These are phyloP conservation scores for Ciconia boyciana DNA, from an alignment of 2,113 vertebrate genomes.

Conservation along the genomic window DNA sequence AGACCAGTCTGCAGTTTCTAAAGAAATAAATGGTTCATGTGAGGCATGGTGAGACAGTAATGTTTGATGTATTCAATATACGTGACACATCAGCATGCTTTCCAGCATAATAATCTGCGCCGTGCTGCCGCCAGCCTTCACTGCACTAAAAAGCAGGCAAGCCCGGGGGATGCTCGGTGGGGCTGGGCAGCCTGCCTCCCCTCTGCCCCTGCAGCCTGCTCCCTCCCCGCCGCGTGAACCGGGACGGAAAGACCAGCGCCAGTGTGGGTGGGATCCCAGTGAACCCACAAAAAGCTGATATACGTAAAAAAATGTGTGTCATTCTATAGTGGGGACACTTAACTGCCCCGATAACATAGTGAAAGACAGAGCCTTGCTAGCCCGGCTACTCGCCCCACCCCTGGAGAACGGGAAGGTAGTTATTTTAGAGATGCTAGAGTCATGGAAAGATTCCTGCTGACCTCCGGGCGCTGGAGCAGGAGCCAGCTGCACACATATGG, in stretches of 20 bases:
- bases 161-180: accelerated
- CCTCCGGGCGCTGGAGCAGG: neutral
- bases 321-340: accelerated
- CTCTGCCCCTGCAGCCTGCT: neutral
- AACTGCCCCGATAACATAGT: accelerated
- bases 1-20: conserved; percentile 17
- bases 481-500: conserved; percentile 49
- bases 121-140: neutral
- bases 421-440: neutral
- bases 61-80: neutral
- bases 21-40: conserved; percentile 14
- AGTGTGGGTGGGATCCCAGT: neutral
- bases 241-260: neutral
- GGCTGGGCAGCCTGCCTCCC: neutral
- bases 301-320: neutral
- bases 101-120: neutral
- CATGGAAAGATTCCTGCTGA: conserved; percentile 12
- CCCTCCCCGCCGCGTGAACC: neutral
- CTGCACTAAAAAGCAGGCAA: neutral
- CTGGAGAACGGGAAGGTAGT: neutral
- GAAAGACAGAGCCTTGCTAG: neutral
- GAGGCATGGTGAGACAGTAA: neutral
- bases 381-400: neutral
- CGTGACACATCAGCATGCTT: neutral
- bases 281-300: neutral